phyloP scores from a whole-genome alignment of 2,113 vertebrate species.

The Quiscalus mexicanus region DNA sequence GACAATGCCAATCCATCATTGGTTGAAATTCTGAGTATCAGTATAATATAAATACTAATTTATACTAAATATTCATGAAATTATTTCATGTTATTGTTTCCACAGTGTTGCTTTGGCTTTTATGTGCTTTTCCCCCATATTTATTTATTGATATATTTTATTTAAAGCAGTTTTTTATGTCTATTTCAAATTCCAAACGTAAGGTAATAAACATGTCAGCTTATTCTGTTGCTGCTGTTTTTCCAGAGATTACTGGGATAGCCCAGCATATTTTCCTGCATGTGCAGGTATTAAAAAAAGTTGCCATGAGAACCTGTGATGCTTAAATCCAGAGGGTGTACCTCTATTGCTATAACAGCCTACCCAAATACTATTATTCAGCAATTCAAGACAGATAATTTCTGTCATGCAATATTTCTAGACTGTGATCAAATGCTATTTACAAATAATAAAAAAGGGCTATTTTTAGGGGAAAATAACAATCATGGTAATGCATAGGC shows the following conservation, averaged over 20 bases:
- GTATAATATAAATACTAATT: background rate
- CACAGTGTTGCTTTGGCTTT: background rate
- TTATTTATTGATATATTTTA: background rate
- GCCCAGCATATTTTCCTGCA: background rate
- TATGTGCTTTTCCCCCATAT: fast-evolving
- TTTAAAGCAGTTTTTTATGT: background rate
- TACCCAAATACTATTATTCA: background rate
- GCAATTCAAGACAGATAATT: background rate
- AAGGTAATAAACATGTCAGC: background rate
- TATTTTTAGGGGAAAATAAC: background rate
- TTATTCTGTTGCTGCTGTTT: background rate
- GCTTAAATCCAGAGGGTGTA: background rate
- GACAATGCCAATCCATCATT: background rate
- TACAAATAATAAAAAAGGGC: background rate
- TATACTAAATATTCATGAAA: background rate
- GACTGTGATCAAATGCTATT: background rate
- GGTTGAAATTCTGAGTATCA: background rate
- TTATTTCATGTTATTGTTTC: background rate
- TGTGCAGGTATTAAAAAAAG: background rate
- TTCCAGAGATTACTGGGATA: background rate
- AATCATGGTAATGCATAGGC: background rate
- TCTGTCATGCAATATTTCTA: background rate
- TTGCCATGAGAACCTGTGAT: background rate
- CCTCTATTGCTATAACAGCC: background rate
- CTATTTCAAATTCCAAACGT: background rate